Base-by-base conservation (phyloP, 2,113 vertebrate species). In the Cyanistes caeruleus region DNA sequence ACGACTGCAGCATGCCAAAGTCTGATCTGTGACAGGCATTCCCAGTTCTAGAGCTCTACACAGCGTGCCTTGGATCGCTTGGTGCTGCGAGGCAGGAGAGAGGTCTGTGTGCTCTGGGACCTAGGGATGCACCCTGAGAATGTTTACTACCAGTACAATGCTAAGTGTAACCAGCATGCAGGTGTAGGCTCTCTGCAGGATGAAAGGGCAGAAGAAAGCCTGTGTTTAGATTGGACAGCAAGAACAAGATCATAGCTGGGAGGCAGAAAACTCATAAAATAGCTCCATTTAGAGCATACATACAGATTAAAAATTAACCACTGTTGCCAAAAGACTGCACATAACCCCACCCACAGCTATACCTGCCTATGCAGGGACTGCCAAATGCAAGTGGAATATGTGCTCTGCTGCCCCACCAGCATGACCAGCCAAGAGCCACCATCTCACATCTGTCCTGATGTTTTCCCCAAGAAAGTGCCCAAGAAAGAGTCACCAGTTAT, bases 281-380 rank as follows among this genome's bases (percentile, higher is more conserved):
- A 41, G 20, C 46, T 79, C 65, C 13, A 77, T 30, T 64, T 67
- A 94, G 95, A 55, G 77, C 27, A 19, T 59, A 87, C 16, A 27
- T 68, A 87, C 28, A 89, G 93, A 89, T 84, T 96, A 75, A 96
- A 94, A 96, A 93, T 78, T 83, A 95, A 84, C 58, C n/a, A 44
- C 25, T 2, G 3, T 30, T 87, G 69, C 73, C 51, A 95, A 91
- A 95, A 96, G 89, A 13, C 6, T 37, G 58, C 74, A 65, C 5
- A 2, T 35, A 77, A 87, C 72, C 60, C n/a, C 77, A 77, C 62
- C 69, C 73, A 56, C 73, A 80, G 68, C 49, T 56, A 53, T 31
- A 90, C 31, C 41, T 35, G 65, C 62, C 79, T 53, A 41, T 9
- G 22, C 4, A 20, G 27, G 39, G 41, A 78, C 31, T 67, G 81